Evolutionary conservation across 2,113 vertebrate genomes (phyloP).

Genomic region (Gadus macrocephalus): DNA sequence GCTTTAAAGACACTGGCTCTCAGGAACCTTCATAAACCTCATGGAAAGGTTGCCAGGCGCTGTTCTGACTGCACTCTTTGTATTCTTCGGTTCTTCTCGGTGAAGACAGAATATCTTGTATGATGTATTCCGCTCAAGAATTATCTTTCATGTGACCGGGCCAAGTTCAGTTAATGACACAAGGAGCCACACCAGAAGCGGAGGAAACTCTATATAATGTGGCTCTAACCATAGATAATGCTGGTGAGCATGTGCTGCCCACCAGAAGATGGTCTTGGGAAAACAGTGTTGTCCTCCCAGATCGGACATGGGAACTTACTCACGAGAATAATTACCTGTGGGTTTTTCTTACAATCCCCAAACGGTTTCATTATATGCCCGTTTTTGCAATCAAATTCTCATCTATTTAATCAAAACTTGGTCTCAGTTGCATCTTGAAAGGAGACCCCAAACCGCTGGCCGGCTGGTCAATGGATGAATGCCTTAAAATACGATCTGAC

Average conservation of each 20-base stretch:
- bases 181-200: slow-evolving; percentile 27
- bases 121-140: neutral
- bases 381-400: neutral
- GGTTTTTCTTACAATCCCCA: neutral
- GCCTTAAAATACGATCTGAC: slow-evolving; percentile 7
- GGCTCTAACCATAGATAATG: neutral
- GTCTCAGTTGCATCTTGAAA: slow-evolving; percentile 4
- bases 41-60: slow-evolving; percentile 4
- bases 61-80: slow-evolving; percentile 26
- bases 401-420: slow-evolving; percentile 12
- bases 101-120: slow-evolving; percentile 1
- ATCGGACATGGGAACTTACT: slow-evolving; percentile 14
- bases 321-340: neutral
- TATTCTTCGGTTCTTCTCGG: slow-evolving; percentile 3
- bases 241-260: neutral
- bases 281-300: slow-evolving; percentile 14
- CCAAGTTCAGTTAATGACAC: slow-evolving; percentile 17
- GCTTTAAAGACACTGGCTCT: slow-evolving; percentile 14
- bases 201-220: slow-evolving; percentile 23
- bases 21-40: neutral
- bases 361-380: neutral
- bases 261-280: slow-evolving; percentile 1
- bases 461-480: neutral
- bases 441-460: neutral
- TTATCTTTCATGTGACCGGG: slow-evolving; percentile 8